Evolutionary conservation across 2,797 vertebrate species (phyloP), one percentile per base, ranked within the genome.

Genomic region (Sebastes oblongus): DNA sequence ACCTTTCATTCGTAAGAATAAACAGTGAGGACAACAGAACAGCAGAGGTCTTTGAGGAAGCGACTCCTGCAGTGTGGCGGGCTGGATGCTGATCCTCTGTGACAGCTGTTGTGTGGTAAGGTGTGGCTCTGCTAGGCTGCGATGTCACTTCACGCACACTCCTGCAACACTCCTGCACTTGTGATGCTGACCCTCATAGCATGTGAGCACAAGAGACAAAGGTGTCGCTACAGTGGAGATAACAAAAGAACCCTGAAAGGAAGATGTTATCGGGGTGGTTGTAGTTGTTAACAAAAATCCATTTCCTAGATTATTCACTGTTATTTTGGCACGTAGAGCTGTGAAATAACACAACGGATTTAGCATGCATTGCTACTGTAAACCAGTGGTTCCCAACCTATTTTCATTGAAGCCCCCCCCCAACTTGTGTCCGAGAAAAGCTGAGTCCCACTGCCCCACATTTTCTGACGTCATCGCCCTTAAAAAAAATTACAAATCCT

Each of bases 1-100:
- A 94, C 93, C 92, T 92, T 94, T 94, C 74, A 86, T 92, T 87
- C 79, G 91, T 80, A 83, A 86, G 86, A 89, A 88, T 84, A 89
- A 91, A 76, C 88, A 80, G 73, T 1, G 61, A 61, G 81, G 88
- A 92, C 83, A 90, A 90, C 86, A 74, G 82, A 90, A 77, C 89
- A 91, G 91, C 92, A 69, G 89, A 89, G 91, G 89, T 87, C 91
- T 83, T 87, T 90, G 67, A 77, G 85, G 85, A 81, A 89, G 89
- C 50, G 14, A 66, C 89, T 90, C 93, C 92, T 72, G 92, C 86
- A 92, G 91, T 86, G 91, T 81, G 77, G 78, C 25, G 58, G 73
- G 59, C 86, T 39, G 81, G 90, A 92, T 54, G 83, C 88, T 94
- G 90, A 95, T 94, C 82, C 79, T 77, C 70, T 84, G 83, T 89